These are phyloP conservation scores for Brachypteracias leptosomus DNA, from an alignment of 2,113 vertebrate genomes.

Conservation along the genomic window DNA sequence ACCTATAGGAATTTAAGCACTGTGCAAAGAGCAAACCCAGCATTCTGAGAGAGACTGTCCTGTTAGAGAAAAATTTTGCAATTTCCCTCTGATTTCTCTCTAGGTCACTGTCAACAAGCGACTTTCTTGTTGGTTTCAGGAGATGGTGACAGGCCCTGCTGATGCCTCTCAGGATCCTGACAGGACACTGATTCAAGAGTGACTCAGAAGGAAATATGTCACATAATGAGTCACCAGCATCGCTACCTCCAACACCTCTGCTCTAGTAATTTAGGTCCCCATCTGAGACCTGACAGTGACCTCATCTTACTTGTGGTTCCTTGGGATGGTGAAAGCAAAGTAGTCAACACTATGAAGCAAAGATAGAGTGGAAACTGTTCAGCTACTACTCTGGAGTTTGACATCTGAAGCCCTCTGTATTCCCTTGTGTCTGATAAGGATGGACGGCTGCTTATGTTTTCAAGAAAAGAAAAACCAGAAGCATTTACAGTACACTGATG, in stretches of 20 bases:
- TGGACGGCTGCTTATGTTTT: not conserved
- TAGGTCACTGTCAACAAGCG: not conserved
- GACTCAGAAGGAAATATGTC: constrained; percentile 48
- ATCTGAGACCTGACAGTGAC: not conserved
- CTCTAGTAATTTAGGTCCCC: not conserved
- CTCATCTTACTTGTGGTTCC: not conserved
- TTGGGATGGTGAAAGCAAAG: not conserved
- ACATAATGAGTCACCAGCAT: not conserved
- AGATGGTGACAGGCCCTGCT: not conserved
- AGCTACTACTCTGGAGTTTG: not conserved
- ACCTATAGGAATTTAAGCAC: not conserved
- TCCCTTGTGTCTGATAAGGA: not conserved
- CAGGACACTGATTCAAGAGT: not conserved
- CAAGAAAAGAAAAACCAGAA: not conserved
- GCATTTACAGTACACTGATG: not conserved
- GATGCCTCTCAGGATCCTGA: not conserved
- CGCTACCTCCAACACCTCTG: not conserved
- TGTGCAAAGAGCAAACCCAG: not conserved
- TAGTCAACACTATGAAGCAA: not conserved
- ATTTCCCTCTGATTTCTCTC: not conserved
- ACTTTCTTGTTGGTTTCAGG: not conserved
- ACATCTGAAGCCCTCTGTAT: not conserved
- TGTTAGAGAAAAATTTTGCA: not conserved
- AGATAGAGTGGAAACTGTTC: not conserved
- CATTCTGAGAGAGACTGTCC: not conserved